phyloP scores from a whole-genome alignment of 2,888 invertebrate species.

The Phalangium opilio region DNA sequence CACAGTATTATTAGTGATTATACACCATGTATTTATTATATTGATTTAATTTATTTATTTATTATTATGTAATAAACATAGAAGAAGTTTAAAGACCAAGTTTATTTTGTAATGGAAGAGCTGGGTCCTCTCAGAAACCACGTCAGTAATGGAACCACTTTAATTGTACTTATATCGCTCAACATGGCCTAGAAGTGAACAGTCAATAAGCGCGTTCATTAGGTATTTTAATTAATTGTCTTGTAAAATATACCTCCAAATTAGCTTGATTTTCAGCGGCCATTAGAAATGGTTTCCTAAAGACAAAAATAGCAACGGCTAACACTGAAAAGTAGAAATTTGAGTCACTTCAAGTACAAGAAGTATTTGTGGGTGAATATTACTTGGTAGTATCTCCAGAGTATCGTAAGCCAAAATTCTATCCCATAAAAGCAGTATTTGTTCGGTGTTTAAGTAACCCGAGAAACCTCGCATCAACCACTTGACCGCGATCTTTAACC shows the following conservation, averaged over 20 bases:
- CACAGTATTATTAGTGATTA: no score
- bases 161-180: conserved; percentile 71
- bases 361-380: conserved; percentile 4
- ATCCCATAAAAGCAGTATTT: conserved; percentile 83
- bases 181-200: conserved; percentile 68
- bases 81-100: no score
- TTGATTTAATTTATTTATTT: no score
- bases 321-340: conserved; percentile 29
- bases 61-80: no score
- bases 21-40: no score
- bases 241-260: conserved; percentile 16
- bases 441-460: conserved; percentile 81
- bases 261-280: conserved; percentile 19
- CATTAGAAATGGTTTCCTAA: conserved; percentile 61
- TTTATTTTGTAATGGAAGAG: no score
- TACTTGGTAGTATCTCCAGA: conserved; percentile 61
- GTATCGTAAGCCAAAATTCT: conserved; percentile 80
- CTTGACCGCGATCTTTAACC: conserved; percentile 78
- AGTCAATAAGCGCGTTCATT: no score
- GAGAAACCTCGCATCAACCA: conserved; percentile 95
- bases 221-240: no score
- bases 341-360: not conserved
- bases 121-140: not conserved
- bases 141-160: conserved; percentile 60
- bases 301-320: conserved; percentile 66